These are phyloP conservation scores for Rhorus exstirpatorius DNA, from an alignment of 2,888 invertebrate genomes.

Conservation along the genomic window DNA sequence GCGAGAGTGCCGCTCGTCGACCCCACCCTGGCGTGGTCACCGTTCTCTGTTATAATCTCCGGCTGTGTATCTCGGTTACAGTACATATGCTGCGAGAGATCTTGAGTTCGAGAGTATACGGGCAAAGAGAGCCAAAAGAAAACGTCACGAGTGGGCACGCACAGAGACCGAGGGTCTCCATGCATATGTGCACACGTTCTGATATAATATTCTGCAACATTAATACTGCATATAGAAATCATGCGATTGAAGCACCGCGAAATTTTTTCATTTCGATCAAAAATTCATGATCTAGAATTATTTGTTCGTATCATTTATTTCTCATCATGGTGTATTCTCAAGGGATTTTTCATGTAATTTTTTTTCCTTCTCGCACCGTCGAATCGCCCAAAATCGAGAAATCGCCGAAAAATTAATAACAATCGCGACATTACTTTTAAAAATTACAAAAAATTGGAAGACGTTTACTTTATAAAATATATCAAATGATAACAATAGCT, in stretches of 20 bases:
- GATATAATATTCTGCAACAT: slow-evolving; percentile 37
- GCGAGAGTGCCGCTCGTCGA: slow-evolving; percentile 77
- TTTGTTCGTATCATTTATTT: background rate
- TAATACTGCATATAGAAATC: slow-evolving; percentile 8
- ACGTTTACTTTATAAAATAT: too few species aligned
- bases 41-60: slow-evolving; percentile 70
- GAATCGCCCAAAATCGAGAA: too few species aligned
- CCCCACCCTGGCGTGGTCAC: slow-evolving; percentile 85
- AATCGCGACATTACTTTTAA: too few species aligned
- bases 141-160: slow-evolving; percentile 56
- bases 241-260: slow-evolving; percentile 27
- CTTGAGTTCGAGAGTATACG: slow-evolving; percentile 46
- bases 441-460: too few species aligned
- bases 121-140: slow-evolving; percentile 52
- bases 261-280: slow-evolving; percentile 15
- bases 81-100: slow-evolving; percentile 16
- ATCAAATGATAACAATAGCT: too few species aligned
- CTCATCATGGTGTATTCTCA: too few species aligned
- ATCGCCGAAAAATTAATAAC: too few species aligned
- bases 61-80: slow-evolving; percentile 37
- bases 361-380: too few species aligned
- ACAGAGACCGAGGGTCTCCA: slow-evolving; percentile 26
- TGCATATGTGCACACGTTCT: slow-evolving; percentile 37
- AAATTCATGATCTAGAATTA: slow-evolving; percentile 11
- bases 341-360: too few species aligned